phyloP scores from a whole-genome alignment of 2,888 invertebrate genomes.

The Sinodicranocentrus sp. region DNA sequence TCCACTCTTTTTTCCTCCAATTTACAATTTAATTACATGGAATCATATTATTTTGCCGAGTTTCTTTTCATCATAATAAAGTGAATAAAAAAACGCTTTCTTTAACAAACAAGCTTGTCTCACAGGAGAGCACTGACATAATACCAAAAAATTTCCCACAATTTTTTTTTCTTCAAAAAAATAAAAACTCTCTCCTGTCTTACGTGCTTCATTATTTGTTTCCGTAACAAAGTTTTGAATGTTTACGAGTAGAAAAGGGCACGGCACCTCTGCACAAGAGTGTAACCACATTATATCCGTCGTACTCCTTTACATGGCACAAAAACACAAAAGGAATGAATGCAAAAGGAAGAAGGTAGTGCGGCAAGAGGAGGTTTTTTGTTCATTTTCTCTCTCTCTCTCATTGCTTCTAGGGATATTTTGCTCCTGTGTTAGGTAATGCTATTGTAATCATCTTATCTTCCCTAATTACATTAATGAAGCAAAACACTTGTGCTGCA shows the following conservation, averaged over 20 bases:
- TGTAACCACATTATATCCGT: not conserved
- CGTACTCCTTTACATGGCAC: not conserved
- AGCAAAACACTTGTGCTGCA: slow-evolving; percentile 28
- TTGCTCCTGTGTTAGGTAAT: slow-evolving; percentile 12
- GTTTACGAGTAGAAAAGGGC: not conserved
- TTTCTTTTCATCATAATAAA: no score
- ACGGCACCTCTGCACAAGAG: not conserved
- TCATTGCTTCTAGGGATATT: not conserved
- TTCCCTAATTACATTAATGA: slow-evolving; percentile 27
- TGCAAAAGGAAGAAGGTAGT: not conserved
- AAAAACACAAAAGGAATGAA: not conserved
- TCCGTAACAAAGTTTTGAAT: not conserved
- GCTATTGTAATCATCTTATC: slow-evolving; percentile 21
- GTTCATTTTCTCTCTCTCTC: slow-evolving; percentile 6
- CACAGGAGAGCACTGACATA: no score
- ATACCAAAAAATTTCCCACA: no score
- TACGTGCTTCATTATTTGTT: not conserved
- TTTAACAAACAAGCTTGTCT: no score
- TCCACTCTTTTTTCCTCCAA: no score
- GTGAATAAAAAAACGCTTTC: no score
- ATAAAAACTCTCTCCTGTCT: slow-evolving; percentile 3
- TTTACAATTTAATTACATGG: no score
- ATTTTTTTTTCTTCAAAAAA: not conserved
- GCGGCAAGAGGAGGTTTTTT: not conserved
- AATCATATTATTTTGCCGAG: no score